phyloP scores from a whole-genome alignment of 2,113 vertebrate genomes.

The Ornithorhynchus anatinus region DNA sequence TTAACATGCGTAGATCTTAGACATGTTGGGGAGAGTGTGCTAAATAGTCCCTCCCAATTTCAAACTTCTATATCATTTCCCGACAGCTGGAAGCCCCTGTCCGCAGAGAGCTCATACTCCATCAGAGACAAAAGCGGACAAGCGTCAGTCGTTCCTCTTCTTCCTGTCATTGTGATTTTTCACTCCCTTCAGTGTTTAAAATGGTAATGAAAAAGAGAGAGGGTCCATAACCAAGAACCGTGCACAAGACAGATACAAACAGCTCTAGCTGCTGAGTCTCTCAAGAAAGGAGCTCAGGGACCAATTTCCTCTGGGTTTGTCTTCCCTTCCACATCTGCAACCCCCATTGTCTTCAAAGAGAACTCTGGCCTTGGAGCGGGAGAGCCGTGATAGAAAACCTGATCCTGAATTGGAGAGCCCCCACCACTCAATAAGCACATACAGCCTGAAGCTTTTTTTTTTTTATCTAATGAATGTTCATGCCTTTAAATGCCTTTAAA shows the following conservation, averaged over 20 bases:
- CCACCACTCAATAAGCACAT: background rate
- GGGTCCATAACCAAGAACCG: background rate
- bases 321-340: background rate
- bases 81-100: too few species aligned
- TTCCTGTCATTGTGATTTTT: background rate
- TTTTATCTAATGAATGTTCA: background rate
- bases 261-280: background rate
- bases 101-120: too few species aligned
- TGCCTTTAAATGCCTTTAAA: background rate
- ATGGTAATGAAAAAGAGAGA: background rate
- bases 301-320: background rate
- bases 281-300: too few species aligned
- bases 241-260: background rate
- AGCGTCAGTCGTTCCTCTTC: background rate
- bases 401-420: background rate
- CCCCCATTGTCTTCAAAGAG: conserved; percentile 4
- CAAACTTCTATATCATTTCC: too few species aligned
- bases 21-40: too few species aligned
- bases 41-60: too few species aligned
- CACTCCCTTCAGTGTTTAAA: too few species aligned
- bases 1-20: too few species aligned
- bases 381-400: background rate
- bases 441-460: background rate
- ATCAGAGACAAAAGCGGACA: too few species aligned
- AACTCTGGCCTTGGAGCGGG: background rate